A percentile compares a stretch with the other conserved stretches of the same genome.
Evolutionary conservation across 2,797 vertebrate species (phyloP).

Genomic region (Sciaenops ocellatus): DNA sequence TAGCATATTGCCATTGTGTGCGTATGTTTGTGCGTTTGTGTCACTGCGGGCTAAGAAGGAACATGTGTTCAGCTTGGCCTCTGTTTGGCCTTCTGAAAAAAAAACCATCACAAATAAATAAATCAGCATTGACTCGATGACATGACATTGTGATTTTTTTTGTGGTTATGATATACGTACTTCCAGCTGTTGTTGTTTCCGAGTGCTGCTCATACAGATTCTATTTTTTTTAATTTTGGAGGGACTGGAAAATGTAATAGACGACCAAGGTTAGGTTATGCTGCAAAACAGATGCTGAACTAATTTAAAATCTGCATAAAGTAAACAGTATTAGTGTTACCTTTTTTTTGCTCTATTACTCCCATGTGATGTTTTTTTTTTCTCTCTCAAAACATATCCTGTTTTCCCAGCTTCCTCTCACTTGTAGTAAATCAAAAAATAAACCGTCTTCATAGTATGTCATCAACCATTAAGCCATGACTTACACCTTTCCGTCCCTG

Average conservation of each 20-base stretch:
- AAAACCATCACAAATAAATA: constrained; percentile 51
- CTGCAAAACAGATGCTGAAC: constrained; percentile 47
- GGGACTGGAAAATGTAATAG: constrained; percentile 36
- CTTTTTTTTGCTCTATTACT: constrained; percentile 27
- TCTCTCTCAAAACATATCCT: constrained; percentile 20
- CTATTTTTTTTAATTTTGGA: constrained; percentile 18
- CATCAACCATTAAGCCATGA: constrained; percentile 64
- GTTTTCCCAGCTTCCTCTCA: constrained; percentile 22
- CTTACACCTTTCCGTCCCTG: constrained; percentile 69
- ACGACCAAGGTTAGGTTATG: constrained; percentile 8
- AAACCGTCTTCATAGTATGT: constrained; percentile 39
- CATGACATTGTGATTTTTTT: constrained; percentile 41
- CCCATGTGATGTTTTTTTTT: constrained; percentile 26
- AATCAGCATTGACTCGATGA: constrained; percentile 48
- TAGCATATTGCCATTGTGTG: constrained; percentile 59
- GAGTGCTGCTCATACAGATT: constrained; percentile 27
- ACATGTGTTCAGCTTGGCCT: constrained; percentile 74
- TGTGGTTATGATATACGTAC: constrained; percentile 45
- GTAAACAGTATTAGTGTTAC: constrained; percentile 43
- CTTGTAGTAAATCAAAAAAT: constrained; percentile 57
- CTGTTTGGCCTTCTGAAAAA: constrained; percentile 33
- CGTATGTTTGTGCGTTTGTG: constrained; percentile 54
- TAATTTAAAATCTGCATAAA: constrained; percentile 45
- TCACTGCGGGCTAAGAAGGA: constrained; percentile 69
- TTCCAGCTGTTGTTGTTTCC: constrained; percentile 52